Base-by-base conservation (phyloP, 2,113 vertebrate genomes). In the Coreoperca whiteheadi region DNA sequence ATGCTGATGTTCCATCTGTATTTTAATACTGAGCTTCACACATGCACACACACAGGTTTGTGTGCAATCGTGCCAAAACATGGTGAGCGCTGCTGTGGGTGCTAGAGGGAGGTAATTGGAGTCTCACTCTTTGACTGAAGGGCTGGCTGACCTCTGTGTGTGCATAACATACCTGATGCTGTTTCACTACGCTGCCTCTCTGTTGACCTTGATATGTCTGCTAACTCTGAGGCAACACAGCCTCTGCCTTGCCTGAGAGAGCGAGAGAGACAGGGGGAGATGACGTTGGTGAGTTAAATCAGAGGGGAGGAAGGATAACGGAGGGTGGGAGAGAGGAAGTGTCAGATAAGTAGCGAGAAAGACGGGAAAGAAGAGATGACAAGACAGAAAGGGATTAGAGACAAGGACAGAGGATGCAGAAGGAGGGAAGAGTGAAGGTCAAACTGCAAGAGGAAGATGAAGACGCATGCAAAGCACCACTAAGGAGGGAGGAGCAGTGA, bases 141-240 rank as follows among this genome's bases (percentile, higher is more conserved):
- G 85, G 67, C 74, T 69, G 37, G 32, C 43, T 78, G 87, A 90
- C 87, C 90, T 81, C 66, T 80, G 82, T 28, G 43, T 91, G 82
- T 84, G 88, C 43, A 78, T 59, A 41, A 85, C 87, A 89, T 90
- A 91, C 87, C 79, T 86, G 82, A 88, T 74, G 88, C 70, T 82
- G 81, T 76, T 77, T 78, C 32, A 67, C 53, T 57, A 60, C 4
- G 54, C 85, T 81, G 86, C 73, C 74, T 63, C 78, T 88, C 88
- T 78, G 79, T 41, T 89, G 85, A 94, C 92, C 89, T 94, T 94
- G 77, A 83, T 66, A 21, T 41, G 78, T 81, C 84, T 84, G 69
- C 63, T 77, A 83, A 77, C 66, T 84, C 21, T 4, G 63, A 76
- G 53, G 67, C 83, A 72, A 60, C 43, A 53, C 46, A 41, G 59